A percentile compares a stretch with the other conserved stretches of the same genome.
Conservation (phyloP, 2,797 vertebrate genomes). For the Synanceia verrucosa region DNA sequence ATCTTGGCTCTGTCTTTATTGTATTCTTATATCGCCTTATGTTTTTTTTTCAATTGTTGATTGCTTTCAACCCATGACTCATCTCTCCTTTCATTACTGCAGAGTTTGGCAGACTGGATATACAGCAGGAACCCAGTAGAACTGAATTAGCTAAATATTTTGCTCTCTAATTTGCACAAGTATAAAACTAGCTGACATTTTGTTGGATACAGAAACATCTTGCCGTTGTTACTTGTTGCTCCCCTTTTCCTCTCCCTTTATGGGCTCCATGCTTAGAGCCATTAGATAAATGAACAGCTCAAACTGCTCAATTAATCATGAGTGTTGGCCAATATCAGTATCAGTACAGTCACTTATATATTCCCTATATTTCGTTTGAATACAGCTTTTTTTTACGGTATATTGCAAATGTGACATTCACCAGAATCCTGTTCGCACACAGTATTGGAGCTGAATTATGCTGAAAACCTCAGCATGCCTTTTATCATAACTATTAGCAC, state of each 20-base stretch:
- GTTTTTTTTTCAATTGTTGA: neutral
- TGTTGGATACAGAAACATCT: constrained; percentile 1
- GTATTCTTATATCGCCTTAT: neutral
- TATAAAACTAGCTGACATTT: neutral
- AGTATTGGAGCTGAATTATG: constrained; percentile 27
- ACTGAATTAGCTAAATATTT: neutral
- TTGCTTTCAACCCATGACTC: neutral
- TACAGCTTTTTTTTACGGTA: constrained; percentile 16
- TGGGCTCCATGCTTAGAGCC: constrained; percentile 27
- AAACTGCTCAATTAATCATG: constrained; percentile 43
- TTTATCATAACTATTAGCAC: constrained; percentile 16
- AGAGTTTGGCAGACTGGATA: neutral
- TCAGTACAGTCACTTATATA: constrained; percentile 2
- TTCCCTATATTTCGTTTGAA: constrained; percentile 31
- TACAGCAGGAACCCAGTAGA: neutral
- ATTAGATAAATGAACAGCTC: constrained; percentile 48
- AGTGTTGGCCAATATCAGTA: constrained; percentile 13
- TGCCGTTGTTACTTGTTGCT: constrained; percentile 10
- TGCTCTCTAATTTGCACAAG: neutral
- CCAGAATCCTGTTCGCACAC: constrained; percentile 13
- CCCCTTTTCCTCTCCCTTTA: constrained; percentile 7
- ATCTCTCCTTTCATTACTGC: neutral
- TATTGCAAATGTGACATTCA: constrained; percentile 36
- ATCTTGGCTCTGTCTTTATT: no score
- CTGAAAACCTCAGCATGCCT: constrained; percentile 27